Evolutionary conservation across 2,113 vertebrate genomes (phyloP).

Genomic region (Grallaria varia): DNA sequence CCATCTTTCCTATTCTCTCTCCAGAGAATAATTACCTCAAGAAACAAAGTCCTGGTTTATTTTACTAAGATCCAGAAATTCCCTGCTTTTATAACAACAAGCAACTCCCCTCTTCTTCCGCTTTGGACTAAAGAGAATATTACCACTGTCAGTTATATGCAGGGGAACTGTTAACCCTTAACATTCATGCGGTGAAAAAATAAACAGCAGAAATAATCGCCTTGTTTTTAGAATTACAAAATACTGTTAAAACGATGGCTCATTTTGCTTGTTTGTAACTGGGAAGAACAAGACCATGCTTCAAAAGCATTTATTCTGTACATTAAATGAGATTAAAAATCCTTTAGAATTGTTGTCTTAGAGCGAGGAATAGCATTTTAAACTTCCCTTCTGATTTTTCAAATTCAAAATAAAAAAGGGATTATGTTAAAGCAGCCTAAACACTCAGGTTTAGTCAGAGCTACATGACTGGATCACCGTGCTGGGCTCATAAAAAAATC

Average conservation of each 20-base stretch:
- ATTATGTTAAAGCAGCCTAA: not conserved
- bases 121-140: constrained; percentile 65
- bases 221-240: not conserved
- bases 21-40: constrained; percentile 80
- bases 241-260: not conserved
- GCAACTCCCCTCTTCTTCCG: constrained; percentile 68
- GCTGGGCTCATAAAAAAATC: not conserved
- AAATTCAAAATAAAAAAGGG: not conserved
- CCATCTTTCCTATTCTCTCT: constrained; percentile 76
- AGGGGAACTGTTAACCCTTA: constrained; percentile 33
- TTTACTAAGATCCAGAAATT: constrained; percentile 79
- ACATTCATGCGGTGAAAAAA: not conserved
- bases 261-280: not conserved
- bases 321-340: not conserved
- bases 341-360: not conserved
- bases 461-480: rapidly evolving
- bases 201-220: constrained; percentile 20
- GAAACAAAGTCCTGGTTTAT: constrained; percentile 80
- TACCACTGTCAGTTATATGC: constrained; percentile 45
- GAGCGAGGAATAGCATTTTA: not conserved
- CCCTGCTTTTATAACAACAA: constrained; percentile 67
- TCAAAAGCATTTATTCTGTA: not conserved
- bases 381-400: not conserved
- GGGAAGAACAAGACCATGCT: not conserved
- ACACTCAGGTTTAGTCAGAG: not conserved